Evolutionary conservation across 2,888 invertebrate genomes (phyloP).

Genomic region (Netelia virgata): DNA sequence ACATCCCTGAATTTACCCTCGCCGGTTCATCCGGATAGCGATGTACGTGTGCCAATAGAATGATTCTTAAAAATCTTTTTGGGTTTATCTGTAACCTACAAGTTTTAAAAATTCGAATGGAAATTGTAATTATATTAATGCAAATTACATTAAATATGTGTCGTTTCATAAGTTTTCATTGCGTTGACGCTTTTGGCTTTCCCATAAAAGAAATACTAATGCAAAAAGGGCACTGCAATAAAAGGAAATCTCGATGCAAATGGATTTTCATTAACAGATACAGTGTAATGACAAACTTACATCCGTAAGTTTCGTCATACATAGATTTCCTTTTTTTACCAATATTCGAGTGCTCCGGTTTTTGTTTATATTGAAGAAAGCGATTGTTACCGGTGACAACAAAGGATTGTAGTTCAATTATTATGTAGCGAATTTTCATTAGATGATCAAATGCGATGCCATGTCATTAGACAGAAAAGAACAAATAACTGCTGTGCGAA

Average conservation of each 20-base stretch:
- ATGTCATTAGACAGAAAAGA: slow-evolving; percentile 38
- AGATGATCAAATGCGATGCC: slow-evolving; percentile 36
- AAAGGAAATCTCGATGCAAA: no score
- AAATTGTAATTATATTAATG: background rate
- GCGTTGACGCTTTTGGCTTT: background rate
- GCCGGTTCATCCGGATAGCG: slow-evolving; percentile 29
- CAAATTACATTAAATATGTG: background rate
- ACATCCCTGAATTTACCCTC: slow-evolving; percentile 41
- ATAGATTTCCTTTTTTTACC: background rate
- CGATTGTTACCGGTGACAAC: slow-evolving; percentile 24
- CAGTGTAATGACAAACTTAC: background rate
- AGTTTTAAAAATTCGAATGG: no score
- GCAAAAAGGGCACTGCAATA: background rate
- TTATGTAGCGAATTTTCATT: slow-evolving; percentile 21
- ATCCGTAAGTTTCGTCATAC: background rate
- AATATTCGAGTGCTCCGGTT: background rate
- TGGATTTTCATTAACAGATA: no score
- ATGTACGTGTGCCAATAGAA: slow-evolving; percentile 58
- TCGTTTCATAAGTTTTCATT: background rate
- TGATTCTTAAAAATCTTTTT: slow-evolving; percentile 36
- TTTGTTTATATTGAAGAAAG: slow-evolving; percentile 17
- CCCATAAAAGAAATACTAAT: background rate
- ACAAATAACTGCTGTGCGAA: slow-evolving; percentile 24
- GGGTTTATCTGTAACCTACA: slow-evolving; percentile 3
- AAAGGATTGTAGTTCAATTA: slow-evolving; percentile 30